Conservation (phyloP, 1,140 invertebrate species). For the Apis florea region DNA sequence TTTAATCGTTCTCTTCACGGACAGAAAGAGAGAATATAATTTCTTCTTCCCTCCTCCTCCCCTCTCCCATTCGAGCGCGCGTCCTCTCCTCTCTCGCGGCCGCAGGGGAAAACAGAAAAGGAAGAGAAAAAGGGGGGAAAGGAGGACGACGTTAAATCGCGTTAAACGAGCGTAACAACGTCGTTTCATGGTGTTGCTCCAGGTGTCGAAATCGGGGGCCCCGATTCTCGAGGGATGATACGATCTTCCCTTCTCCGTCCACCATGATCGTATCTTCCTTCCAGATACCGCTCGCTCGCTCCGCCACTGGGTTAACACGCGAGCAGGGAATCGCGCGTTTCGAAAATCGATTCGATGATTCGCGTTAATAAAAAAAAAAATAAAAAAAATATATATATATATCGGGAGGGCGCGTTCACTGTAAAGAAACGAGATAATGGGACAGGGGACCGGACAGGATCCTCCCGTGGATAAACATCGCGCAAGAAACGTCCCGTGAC, state of each 20-base stretch:
- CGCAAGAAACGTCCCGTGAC: background rate
- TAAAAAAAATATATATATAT: too few species aligned
- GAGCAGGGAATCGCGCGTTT: background rate
- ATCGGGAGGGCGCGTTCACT: background rate
- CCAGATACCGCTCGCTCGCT: background rate
- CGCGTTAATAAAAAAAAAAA: background rate
- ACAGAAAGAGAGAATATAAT: too few species aligned
- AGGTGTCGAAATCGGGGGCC: slow-evolving; percentile 33
- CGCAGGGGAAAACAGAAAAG: background rate
- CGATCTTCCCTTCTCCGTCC: slow-evolving; percentile 33
- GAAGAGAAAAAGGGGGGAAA: background rate
- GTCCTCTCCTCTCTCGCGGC: too few species aligned
- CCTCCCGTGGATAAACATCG: background rate
- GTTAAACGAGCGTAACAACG: slow-evolving; percentile 55
- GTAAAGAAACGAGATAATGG: background rate
- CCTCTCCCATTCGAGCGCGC: too few species aligned
- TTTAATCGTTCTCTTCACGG: background rate
- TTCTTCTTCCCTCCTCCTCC: too few species aligned
- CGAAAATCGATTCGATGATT: background rate
- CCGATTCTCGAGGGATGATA: slow-evolving; percentile 38
- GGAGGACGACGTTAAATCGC: slow-evolving; percentile 1
- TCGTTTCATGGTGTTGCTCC: slow-evolving; percentile 50
- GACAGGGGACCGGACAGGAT: background rate
- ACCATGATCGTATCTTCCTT: slow-evolving; percentile 23
- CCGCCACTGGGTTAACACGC: slow-evolving; percentile 1